Conservation (phyloP, 2,888 invertebrate species). For the Spilarctia lutea region DNA sequence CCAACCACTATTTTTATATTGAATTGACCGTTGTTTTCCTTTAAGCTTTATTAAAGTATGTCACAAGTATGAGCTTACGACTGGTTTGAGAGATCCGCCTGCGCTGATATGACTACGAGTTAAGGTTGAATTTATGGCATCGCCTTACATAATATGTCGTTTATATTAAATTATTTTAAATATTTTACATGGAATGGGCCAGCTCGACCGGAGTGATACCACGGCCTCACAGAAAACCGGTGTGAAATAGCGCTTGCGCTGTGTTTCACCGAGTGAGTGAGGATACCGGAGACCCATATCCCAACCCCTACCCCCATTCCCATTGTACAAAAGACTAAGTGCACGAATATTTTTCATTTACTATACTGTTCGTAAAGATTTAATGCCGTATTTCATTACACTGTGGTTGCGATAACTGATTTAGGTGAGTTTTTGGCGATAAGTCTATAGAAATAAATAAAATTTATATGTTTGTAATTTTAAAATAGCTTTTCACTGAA, state of each 20-base stretch:
- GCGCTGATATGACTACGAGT: slow-evolving; percentile 59
- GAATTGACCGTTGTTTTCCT: slow-evolving; percentile 44
- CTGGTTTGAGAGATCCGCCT: slow-evolving; percentile 69
- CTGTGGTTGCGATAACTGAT: neutral
- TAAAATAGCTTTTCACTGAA: no score
- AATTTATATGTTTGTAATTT: no score
- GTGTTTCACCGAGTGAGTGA: no score
- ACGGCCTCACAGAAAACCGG: no score
- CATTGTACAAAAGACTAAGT: no score
- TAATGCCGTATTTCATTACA: neutral
- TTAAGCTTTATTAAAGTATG: slow-evolving; percentile 72
- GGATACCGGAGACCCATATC: no score
- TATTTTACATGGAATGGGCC: slow-evolving; percentile 11
- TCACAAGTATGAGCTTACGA: slow-evolving; percentile 66
- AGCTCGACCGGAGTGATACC: no score
- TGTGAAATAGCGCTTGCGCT: no score
- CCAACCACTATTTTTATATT: slow-evolving; percentile 11
- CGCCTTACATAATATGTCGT: slow-evolving; percentile 56
- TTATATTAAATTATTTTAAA: slow-evolving; percentile 30
- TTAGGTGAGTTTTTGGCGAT: neutral
- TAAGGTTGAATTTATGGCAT: slow-evolving; percentile 59
- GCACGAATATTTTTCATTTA: neutral
- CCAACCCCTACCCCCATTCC: no score
- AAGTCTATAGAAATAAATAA: no score
- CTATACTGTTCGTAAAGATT: neutral